Conservation (phyloP, 1,140 invertebrate species). For the Scaptomyza pallida region DNA sequence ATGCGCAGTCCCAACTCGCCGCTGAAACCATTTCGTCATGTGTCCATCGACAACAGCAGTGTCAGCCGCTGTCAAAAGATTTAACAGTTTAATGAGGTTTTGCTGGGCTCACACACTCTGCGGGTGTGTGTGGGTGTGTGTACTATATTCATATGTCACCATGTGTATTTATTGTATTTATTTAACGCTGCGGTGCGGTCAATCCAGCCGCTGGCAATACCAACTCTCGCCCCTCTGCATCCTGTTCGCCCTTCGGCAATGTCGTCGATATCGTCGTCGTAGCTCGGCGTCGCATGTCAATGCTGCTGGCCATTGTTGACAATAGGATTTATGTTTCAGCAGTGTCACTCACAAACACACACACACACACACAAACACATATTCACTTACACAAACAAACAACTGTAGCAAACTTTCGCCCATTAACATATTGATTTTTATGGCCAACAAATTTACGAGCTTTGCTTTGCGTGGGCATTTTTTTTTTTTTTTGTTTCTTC, state of each 20-base stretch:
- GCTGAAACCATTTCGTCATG: slow-evolving; percentile 26
- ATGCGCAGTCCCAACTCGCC: slow-evolving; percentile 5
- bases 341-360: slow-evolving; percentile 48
- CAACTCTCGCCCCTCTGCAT: not conserved
- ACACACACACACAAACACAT: slow-evolving; percentile 2
- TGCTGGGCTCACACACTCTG: slow-evolving; percentile 62
- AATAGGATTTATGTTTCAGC: slow-evolving; percentile 80
- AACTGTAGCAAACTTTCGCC: slow-evolving; percentile 60
- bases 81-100: slow-evolving; percentile 82
- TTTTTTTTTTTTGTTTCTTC: slow-evolving; percentile 6
- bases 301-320: slow-evolving; percentile 80
- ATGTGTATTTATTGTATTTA: slow-evolving; percentile 79
- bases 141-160: slow-evolving; percentile 48
- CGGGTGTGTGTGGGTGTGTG: slow-evolving; percentile 19
- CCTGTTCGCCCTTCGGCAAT: slow-evolving; percentile 25
- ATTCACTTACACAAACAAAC: slow-evolving; percentile 18
- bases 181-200: slow-evolving; percentile 59
- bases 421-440: slow-evolving; percentile 82
- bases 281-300: slow-evolving; percentile 70
- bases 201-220: slow-evolving; percentile 29
- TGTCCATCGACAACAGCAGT: slow-evolving; percentile 33
- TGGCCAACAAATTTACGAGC: slow-evolving; percentile 78
- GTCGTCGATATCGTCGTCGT: slow-evolving; percentile 33
- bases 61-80: slow-evolving; percentile 65
- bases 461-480: slow-evolving; percentile 54